A percentile compares a stretch with the other conserved stretches of the same genome.
These are phyloP conservation scores for Tenthredo scrophulariae DNA, from an alignment of 2,888 invertebrate genomes.

Conservation along the genomic window DNA sequence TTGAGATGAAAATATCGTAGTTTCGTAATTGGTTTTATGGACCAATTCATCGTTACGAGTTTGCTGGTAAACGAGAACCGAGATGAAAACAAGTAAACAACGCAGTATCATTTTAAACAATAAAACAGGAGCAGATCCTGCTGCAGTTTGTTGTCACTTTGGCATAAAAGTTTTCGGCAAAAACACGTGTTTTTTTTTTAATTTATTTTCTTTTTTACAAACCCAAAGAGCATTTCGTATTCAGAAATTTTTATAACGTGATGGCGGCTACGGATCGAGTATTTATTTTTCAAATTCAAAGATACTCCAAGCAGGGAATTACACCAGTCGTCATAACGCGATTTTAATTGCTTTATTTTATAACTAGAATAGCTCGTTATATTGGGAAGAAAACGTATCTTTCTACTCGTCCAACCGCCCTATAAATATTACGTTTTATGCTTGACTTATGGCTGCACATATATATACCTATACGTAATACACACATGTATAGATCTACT, in stretches of 20 bases:
- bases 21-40: slow-evolving; percentile 28
- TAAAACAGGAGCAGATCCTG: neutral
- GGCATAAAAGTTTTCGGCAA: slow-evolving; percentile 11
- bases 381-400: slow-evolving; percentile 12
- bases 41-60: slow-evolving; percentile 27
- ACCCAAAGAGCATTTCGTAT: neutral
- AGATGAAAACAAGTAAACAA: slow-evolving; percentile 32
- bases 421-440: slow-evolving; percentile 50
- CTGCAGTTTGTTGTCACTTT: neutral
- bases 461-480: slow-evolving; percentile 13
- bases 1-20: slow-evolving; percentile 8
- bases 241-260: neutral
- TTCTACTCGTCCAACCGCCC: neutral
- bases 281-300: neutral
- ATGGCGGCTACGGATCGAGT: too few relatives aligned
- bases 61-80: slow-evolving; percentile 11
- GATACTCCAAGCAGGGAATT: neutral
- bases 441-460: slow-evolving; percentile 46
- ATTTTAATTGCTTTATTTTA: slow-evolving; percentile 38
- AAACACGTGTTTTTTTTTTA: neutral
- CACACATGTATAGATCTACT: slow-evolving; percentile 7
- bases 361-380: slow-evolving; percentile 34
- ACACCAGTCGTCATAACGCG: neutral
- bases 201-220: neutral
- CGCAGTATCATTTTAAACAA: neutral